Evolutionary conservation across 2,888 invertebrate species (phyloP), one percentile per base, ranked within the genome.

Genomic region (Hirtodrosophila trivittata): DNA sequence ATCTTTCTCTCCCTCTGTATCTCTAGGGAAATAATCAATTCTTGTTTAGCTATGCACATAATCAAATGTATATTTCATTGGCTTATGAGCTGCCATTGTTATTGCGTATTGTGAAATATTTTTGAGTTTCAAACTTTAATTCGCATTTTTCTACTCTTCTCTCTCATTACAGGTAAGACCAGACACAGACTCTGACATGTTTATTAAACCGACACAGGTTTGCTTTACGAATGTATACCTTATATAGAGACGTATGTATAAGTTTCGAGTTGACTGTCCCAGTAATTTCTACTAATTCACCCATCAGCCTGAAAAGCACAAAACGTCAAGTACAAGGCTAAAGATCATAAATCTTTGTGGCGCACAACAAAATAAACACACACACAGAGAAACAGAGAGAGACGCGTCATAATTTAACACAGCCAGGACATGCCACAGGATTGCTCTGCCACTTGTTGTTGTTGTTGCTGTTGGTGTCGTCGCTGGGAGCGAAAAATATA

Each of bases 241-340:
- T 41, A 21, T 21, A 21, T 21, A 21, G 18, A 21, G 18, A 3
- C 18, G 18, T 3, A 21, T 21, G 5, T n/a, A n/a, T n/a, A 21
- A 2, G 2, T 71, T 66, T 66, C 49, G 13, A 56, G 55, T 52
- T 71, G 56, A 46, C 39, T 49, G 32, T 62, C 41, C 52, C 56
- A 69, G 60, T 73, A 62, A 77, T 77, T 66, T 67, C n/a, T 41
- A 55, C 66, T 66, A 68, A 66, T 81, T 72, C 75, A 84, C 50
- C 42, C 77, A 65, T 81, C 82, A 68, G 51, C 56, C 32, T 25
- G 37, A 46, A 45, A 51, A 54, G 58, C 52, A 43, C 43, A 71
- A 69, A 77, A 60, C 73, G 86, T 84, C 87, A 84, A 77, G 73
- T 75, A 67, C 78, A 83, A 74, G 74, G 71, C 59, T 46, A 66